phyloP scores from a whole-genome alignment of 2,888 invertebrate species.

The Arctia plantaginis region DNA sequence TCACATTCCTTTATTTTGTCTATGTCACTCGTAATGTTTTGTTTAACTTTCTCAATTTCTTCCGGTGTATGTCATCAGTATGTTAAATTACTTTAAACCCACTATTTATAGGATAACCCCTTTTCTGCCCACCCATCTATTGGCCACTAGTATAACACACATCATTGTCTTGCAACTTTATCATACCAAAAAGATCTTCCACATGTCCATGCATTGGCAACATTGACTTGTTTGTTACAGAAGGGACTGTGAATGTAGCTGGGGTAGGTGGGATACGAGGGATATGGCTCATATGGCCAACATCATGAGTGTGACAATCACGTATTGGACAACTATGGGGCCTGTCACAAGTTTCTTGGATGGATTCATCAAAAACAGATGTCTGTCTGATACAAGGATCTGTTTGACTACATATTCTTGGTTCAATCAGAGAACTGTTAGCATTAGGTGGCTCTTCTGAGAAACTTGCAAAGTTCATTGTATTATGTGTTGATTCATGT shows the following conservation, averaged over 20 bases:
- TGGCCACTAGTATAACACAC: constrained; percentile 81
- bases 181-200: constrained; percentile 77
- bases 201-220: constrained; percentile 48
- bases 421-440: constrained; percentile 61
- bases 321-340: constrained; percentile 14
- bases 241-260: constrained; percentile 71
- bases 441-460: constrained; percentile 62
- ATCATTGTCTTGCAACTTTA: constrained; percentile 78
- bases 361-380: constrained; percentile 20
- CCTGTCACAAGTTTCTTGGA: constrained; percentile 22
- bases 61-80: constrained; percentile 54
- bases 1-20: constrained; percentile 70
- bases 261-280: constrained; percentile 75
- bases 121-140: constrained; percentile 81
- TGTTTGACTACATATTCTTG: constrained; percentile 42
- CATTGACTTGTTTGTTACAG: constrained; percentile 58
- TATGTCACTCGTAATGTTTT: constrained; percentile 53
- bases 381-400: constrained; percentile 39
- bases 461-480: constrained; percentile 44
- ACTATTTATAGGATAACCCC: constrained; percentile 77
- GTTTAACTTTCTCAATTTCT: constrained; percentile 61
- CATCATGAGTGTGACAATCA: constrained; percentile 49
- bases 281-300: constrained; percentile 76
- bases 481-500: constrained; percentile 44
- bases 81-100: constrained; percentile 77